phyloP scores from a whole-genome alignment of 1,140 invertebrate species.

The Pantala flavescens region DNA sequence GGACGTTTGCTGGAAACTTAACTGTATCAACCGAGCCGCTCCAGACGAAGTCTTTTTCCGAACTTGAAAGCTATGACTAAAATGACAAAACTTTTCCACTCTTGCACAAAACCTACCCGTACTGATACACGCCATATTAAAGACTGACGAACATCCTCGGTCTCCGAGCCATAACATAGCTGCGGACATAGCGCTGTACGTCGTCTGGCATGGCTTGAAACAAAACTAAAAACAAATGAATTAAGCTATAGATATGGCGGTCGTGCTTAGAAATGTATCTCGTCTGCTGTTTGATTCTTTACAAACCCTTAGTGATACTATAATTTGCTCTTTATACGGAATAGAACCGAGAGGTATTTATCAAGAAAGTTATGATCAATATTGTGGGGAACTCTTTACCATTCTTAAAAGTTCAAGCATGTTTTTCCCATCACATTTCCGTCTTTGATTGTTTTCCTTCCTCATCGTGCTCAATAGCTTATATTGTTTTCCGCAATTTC shows the following conservation, averaged over 20 bases:
- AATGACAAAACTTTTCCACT: background rate
- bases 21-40: background rate
- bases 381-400: no score
- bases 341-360: background rate
- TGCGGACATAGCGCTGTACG: background rate
- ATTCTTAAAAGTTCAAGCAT: no score
- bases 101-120: background rate
- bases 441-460: no score
- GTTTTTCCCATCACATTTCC: no score
- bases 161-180: background rate
- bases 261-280: background rate
- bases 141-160: background rate
- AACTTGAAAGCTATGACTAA: slow-evolving; percentile 3
- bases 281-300: background rate
- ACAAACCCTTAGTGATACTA: background rate
- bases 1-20: background rate
- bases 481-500: no score
- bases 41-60: background rate
- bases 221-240: background rate
- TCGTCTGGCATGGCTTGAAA: background rate
- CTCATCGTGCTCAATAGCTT: no score
- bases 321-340: background rate
- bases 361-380: no score
- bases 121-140: slow-evolving; percentile 5
- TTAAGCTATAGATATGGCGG: background rate